Percentiles rank a stretch among this genome's conserved stretches.
phyloP scores from a whole-genome alignment of 2,797 vertebrate species.

The Schizopygopsis malacanthus region DNA sequence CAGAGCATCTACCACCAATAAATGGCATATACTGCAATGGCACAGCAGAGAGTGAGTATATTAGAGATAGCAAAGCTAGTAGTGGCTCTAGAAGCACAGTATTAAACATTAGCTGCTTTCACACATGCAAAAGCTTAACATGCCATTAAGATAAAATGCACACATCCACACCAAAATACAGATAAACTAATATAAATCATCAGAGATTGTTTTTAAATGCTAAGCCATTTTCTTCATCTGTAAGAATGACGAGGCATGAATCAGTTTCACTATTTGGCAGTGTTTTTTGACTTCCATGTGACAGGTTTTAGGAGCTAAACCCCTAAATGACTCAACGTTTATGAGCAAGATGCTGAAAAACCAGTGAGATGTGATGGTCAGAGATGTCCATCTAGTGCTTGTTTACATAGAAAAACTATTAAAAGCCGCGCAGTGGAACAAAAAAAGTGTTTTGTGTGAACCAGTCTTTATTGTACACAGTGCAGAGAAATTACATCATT shows the following conservation, averaged over 20 bases:
- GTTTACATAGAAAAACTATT: not conserved
- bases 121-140: not conserved
- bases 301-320: not conserved
- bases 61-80: not conserved
- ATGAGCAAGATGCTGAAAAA: not conserved
- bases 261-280: not conserved
- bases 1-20: conserved; percentile 55
- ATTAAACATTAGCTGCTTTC: conserved; percentile 1
- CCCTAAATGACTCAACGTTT: not conserved
- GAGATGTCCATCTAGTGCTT: not conserved
- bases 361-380: not conserved
- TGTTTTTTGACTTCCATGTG: not conserved
- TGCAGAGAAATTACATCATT: not conserved
- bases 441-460: not conserved
- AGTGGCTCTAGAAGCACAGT: not conserved
- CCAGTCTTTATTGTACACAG: not conserved
- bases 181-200: not conserved
- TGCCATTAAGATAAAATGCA: not conserved
- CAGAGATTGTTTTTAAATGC: not conserved
- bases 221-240: not conserved
- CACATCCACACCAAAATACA: not conserved
- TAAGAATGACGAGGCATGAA: not conserved
- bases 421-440: not conserved
- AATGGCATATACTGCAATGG: conserved; percentile 33
- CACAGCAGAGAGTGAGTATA: conserved; percentile 67